Conservation (phyloP, 2,797 vertebrate species). For the Phoebastria nigripes region DNA sequence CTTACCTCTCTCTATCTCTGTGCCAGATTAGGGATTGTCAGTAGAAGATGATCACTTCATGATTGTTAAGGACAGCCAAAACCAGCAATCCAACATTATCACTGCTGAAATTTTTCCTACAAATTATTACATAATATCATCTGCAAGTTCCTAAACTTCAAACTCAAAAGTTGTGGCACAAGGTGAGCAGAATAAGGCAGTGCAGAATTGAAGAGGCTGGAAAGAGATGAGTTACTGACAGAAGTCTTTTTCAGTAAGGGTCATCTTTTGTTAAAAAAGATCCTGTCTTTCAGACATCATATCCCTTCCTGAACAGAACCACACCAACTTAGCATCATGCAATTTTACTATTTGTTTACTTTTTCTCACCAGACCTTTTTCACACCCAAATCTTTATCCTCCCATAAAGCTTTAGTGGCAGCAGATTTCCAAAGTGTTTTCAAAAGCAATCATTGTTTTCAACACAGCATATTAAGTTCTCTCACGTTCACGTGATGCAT, state of each 20-base stretch:
- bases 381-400: not conserved
- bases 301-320: not conserved
- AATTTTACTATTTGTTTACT: not conserved
- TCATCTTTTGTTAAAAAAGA: not conserved
- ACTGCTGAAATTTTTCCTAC: not conserved
- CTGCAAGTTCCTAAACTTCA: not conserved
- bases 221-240: not conserved
- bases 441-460: not conserved
- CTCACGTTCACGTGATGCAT: rapidly evolving
- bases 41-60: not conserved
- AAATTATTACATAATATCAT: not conserved
- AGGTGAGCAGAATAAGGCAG: not conserved
- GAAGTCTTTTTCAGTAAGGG: not conserved
- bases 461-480: not conserved
- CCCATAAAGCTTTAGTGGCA: not conserved
- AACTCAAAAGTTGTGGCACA: not conserved
- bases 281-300: not conserved
- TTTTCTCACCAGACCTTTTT: not conserved
- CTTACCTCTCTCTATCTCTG: not conserved
- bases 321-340: not conserved
- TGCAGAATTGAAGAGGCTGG: not conserved
- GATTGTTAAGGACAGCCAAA: not conserved
- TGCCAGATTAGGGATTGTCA: not conserved
- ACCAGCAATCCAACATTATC: not conserved
- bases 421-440: not conserved